phyloP scores from a whole-genome alignment of 2,113 vertebrate species.

The Atherinomorus stipes region DNA sequence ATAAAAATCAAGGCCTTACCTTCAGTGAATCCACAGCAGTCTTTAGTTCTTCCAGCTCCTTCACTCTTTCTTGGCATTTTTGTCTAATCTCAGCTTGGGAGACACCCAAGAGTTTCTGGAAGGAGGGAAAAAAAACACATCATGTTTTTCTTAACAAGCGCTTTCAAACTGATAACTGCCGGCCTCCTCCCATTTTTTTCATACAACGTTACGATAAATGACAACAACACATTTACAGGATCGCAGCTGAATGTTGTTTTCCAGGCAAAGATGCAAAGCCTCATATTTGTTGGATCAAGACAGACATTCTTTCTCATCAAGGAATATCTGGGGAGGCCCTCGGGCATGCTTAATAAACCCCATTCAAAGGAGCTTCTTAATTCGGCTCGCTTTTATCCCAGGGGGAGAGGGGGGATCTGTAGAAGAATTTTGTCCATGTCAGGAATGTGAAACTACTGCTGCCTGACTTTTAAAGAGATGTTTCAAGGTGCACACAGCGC shows the following conservation, averaged over 20 bases:
- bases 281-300: conserved; percentile 29
- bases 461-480: conserved; percentile 77
- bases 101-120: conserved; percentile 85
- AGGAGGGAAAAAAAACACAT: conserved; percentile 8
- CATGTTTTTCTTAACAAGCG: background rate
- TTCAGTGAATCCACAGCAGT: conserved; percentile 85
- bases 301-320: conserved; percentile 63
- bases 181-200: conserved; percentile 4
- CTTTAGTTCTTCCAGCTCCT: conserved; percentile 85
- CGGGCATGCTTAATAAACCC: conserved; percentile 56
- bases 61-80: conserved; percentile 85
- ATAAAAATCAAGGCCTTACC: conserved; percentile 50
- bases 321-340: conserved; percentile 52
- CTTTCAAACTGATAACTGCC: conserved; percentile 4
- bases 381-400: conserved; percentile 72
- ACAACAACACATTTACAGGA: background rate
- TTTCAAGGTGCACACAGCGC: conserved; percentile 80
- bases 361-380: conserved; percentile 66
- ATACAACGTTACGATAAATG: conserved; percentile 7
- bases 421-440: conserved; percentile 78
- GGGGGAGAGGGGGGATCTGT: conserved; percentile 43
- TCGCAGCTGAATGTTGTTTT: conserved; percentile 13
- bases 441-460: conserved; percentile 81
- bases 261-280: conserved; percentile 11
- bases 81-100: conserved; percentile 85